Base-by-base conservation (phyloP, 2,113 vertebrate genomes). In the Saguinus imperator region DNA sequence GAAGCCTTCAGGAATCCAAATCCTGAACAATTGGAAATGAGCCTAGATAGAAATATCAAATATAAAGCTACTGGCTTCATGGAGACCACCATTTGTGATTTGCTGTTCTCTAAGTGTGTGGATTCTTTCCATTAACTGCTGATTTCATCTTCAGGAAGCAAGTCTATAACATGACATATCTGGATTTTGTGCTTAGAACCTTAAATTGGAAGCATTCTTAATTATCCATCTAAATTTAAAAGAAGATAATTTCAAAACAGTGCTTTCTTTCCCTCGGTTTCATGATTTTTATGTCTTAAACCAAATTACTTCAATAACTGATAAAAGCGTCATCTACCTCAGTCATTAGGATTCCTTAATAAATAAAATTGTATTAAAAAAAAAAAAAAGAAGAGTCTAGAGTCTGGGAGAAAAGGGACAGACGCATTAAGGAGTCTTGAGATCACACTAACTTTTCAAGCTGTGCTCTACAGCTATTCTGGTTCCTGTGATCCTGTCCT, bases 261-360 rank as follows among this genome's bases (percentile, higher is more conserved):
- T 68, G 43, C 5, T 68, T 83, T 40, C 40, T 68, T 80, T 66
- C 12, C 5, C 35, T 52, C 11, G 4, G 17, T 70, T 88, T 79
- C 57, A n/a, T 83, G 81, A 88, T 94, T 89, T 96, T 88, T 82
- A 17, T 81, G 17, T 92, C 58, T 88, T 66, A 68, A 68, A 73
- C 6, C 73, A 91, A 18, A 57, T 80, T 57, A n/a, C 23, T 89
- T 94, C 50, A 57, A n/a, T 70, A 72, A 80, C 17, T 75, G 32
- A 82, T 83, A 83, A 70, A 21, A 96, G 32, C 80, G 86, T 85
- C 14, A 32, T 90, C 96, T 94, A 97, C 98, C 96, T 97, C 96
- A 91, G 45, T 96, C 79, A 91, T 58, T 57, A 50, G 64, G 55
- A 58, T 87, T 61, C 20, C 32, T 91, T 79, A 29, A 73, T 89